Conservation (phyloP, 2,888 invertebrate genomes). For the Bursaphelenchus okinawaensis region DNA sequence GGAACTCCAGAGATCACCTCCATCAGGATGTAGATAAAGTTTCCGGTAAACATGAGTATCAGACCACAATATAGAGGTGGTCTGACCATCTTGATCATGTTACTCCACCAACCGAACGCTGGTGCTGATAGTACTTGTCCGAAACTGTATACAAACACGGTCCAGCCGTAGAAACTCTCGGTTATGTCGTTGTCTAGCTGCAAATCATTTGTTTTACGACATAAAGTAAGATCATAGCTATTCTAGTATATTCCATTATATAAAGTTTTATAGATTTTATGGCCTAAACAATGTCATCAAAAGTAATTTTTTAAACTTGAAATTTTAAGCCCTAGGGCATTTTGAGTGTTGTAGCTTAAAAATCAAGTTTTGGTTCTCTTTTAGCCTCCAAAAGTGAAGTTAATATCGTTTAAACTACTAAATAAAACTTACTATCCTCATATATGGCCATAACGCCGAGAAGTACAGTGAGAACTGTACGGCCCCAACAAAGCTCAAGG, state of each 20-base stretch:
- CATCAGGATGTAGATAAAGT: conserved; percentile 14
- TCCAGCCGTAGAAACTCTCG: conserved; percentile 34
- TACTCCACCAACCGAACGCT: conserved; percentile 31
- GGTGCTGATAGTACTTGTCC: conserved; percentile 36
- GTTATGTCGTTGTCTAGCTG: conserved; percentile 19
- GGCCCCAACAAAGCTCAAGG: conserved; percentile 22
- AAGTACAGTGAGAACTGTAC: conserved; percentile 21
- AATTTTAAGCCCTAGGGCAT: too few relatives aligned
- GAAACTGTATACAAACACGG: conserved; percentile 34
- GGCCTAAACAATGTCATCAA: neutral
- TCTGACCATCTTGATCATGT: conserved; percentile 27
- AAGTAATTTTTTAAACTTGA: neutral
- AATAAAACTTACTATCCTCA: conserved; percentile 18
- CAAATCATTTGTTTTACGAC: conserved; percentile 1
- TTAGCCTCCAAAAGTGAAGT: too few relatives aligned
- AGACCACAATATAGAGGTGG: conserved; percentile 34
- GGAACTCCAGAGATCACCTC: conserved; percentile 16
- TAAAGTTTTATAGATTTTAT: neutral
- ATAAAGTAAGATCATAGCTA: neutral
- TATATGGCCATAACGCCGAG: conserved; percentile 23
- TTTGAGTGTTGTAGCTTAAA: too few relatives aligned
- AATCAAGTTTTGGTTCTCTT: too few relatives aligned
- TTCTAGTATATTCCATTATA: too few relatives aligned
- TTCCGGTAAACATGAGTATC: conserved; percentile 43
- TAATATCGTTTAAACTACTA: too few relatives aligned